Evolutionary conservation across 2,797 vertebrate genomes (phyloP), one percentile per base, ranked within the genome.

Genomic region (Myotis vivesi): DNA sequence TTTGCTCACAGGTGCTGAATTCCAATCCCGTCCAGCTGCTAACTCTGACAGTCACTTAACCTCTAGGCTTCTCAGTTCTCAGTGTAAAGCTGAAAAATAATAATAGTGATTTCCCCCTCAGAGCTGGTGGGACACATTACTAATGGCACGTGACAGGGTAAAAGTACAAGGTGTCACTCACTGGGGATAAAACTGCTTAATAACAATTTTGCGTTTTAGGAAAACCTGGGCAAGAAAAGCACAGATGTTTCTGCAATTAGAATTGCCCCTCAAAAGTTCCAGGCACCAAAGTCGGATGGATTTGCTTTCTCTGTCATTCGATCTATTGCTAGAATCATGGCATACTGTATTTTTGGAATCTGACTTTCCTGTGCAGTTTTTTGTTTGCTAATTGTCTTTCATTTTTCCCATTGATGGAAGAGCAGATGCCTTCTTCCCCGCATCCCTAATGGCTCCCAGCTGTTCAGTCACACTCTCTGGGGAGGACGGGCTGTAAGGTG

Each of bases 351-450:
- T 89, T 75, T 12, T 77, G 53, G 53, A 41, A 33, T 64, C 38
- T 79, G 16, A 73, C 4, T 87, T 87, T 44, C 0, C 0, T 6
- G 6, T 0, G 0, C 1, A 16, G 72, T n/a, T 38, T 62, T n/a
- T 62, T 86, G 81, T 69, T 92, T 94, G 28, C 83, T 91, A 16
- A 12, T 71, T 23, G 46, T 46, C 41, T 55, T 80, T 76, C 5
- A 0, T 66, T 76, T 76, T 55, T 85, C 66, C 66, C 46, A 36
- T 44, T 66, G 62, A 49, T 55, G 19, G 55, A 44, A 9, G 77
- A 86, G 68, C 51, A 49, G 94, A 82, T 55, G 16, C 41, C n/a
- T 64, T 53, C 53, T n/a, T 77, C 8, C 0, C 6, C 0, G 6
- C 28, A 8, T 38, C 8, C 28, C 15, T 33, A 3, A 0, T 2